A percentile compares a stretch with the other conserved stretches of the same genome.
phyloP scores from a whole-genome alignment of 2,797 vertebrate species.

The Malurus leucopterus region DNA sequence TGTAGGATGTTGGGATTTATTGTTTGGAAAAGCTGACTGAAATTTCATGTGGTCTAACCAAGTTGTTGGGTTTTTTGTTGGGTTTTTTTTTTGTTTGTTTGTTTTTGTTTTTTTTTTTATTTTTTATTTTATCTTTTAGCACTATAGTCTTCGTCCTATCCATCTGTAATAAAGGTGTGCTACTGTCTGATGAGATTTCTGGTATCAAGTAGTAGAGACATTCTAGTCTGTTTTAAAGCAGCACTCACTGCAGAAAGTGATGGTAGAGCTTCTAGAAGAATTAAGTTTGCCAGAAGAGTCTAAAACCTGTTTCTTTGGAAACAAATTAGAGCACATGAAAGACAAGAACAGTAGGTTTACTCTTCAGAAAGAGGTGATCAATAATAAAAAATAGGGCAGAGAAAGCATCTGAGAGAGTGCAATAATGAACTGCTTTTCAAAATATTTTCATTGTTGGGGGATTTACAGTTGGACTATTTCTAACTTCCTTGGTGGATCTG shows the following conservation, averaged over 20 bases:
- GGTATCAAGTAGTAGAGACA: background rate
- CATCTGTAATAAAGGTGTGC: background rate
- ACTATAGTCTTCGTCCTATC: background rate
- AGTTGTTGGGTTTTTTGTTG: too few species aligned
- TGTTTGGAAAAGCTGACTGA: background rate
- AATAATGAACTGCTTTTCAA: background rate
- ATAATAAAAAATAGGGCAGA: background rate
- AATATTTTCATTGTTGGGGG: background rate
- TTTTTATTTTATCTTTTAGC: background rate
- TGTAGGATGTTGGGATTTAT: background rate
- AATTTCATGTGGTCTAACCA: background rate
- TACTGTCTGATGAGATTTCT: background rate
- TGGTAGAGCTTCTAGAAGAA: background rate
- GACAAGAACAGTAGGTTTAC: background rate
- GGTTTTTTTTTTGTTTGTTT: background rate
- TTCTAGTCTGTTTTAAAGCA: background rate
- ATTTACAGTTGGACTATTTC: background rate
- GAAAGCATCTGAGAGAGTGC: background rate
- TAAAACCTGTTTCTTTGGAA: background rate
- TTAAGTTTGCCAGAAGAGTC: background rate
- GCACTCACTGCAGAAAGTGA: background rate
- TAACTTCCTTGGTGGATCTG: background rate
- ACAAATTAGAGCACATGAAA: background rate
- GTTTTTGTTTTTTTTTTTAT: too few species aligned
- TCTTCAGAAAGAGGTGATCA: background rate